Conservation (phyloP, 2,888 invertebrate species). For the Harmothoe impar region DNA sequence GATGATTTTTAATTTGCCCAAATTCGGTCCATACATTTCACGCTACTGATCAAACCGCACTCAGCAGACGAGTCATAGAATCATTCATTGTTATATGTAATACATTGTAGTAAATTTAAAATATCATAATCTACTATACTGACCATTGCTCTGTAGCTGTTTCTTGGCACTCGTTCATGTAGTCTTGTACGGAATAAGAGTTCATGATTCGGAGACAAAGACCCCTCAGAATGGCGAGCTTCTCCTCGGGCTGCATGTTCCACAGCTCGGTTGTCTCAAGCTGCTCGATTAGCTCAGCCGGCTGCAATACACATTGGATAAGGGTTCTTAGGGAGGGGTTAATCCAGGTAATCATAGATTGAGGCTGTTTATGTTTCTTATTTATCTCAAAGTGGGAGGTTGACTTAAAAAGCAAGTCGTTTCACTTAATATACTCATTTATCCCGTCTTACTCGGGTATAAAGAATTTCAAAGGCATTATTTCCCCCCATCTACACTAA, state of each 20-base stretch:
- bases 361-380: background rate
- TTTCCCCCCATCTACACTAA: no score
- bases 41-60: no score
- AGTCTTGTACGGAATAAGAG: slow-evolving; percentile 82
- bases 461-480: no score
- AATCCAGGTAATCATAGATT: background rate
- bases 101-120: background rate
- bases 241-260: slow-evolving; percentile 77
- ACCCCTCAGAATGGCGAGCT: slow-evolving; percentile 79
- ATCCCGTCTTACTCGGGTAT: no score
- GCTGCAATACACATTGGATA: slow-evolving; percentile 70
- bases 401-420: no score
- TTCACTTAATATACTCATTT: no score
- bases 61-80: no score
- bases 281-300: slow-evolving; percentile 78
- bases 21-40: no score
- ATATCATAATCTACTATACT: background rate
- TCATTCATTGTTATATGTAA: no score
- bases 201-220: slow-evolving; percentile 81
- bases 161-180: slow-evolving; percentile 81
- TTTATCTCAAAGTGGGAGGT: no score
- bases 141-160: slow-evolving; percentile 78
- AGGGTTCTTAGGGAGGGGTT: background rate
- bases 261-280: slow-evolving; percentile 80
- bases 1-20: no score